Conservation (phyloP, 2,888 invertebrate species). For the Penaeus monodon region DNA sequence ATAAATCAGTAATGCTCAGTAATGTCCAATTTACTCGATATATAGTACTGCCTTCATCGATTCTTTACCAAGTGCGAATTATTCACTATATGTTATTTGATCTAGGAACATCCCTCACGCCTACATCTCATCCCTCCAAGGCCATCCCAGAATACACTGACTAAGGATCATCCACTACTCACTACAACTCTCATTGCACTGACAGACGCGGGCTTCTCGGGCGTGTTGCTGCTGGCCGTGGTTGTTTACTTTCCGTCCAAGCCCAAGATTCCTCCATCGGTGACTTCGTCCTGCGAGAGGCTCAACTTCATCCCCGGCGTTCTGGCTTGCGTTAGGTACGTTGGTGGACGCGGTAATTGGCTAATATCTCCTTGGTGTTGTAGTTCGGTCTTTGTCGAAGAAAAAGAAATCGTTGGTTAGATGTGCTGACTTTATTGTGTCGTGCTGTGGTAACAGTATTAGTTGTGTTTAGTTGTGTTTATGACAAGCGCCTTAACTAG, state of each 20-base stretch:
- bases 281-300: conserved; percentile 39
- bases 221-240: conserved; percentile 41
- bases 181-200: neutral
- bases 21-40: too few species aligned
- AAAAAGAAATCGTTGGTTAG: too few species aligned
- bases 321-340: conserved; percentile 40
- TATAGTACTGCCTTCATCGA: too few species aligned
- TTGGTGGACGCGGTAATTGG: neutral
- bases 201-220: conserved; percentile 51
- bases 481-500: too few species aligned
- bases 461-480: too few species aligned
- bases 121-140: neutral
- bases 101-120: too few species aligned
- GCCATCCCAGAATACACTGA: neutral
- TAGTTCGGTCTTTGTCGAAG: neutral
- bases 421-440: too few species aligned
- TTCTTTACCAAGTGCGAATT: too few species aligned
- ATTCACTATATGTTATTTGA: too few species aligned
- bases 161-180: neutral
- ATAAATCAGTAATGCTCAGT: too few species aligned
- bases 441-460: too few species aligned
- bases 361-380: neutral
- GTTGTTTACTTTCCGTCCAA: conserved; percentile 57
- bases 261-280: conserved; percentile 57
- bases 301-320: conserved; percentile 39